Conservation (phyloP, 1,140 invertebrate genomes). For the Hypsibius dujardini region DNA sequence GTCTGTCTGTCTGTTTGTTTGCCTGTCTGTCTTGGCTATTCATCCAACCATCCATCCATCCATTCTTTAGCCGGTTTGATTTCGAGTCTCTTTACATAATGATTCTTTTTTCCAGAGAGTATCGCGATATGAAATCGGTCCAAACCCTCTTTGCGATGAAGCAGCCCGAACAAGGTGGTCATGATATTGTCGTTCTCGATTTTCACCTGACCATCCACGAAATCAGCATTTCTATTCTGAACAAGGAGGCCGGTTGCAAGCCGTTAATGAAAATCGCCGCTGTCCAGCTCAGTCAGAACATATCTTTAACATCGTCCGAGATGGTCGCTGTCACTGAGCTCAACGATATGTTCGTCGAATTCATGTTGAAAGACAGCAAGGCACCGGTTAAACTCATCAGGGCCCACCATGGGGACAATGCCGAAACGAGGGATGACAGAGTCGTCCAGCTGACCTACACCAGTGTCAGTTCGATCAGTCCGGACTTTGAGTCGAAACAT, state of each 20-base stretch:
- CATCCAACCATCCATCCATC: no score
- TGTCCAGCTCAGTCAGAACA: neutral
- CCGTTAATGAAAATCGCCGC: neutral
- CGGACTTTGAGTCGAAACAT: slow-evolving; percentile 12
- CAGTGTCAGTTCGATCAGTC: neutral
- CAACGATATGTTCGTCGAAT: slow-evolving; percentile 10
- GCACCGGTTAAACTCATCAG: neutral
- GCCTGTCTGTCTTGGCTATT: no score
- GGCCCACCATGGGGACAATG: neutral
- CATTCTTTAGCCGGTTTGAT: no score
- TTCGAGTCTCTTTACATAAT: no score
- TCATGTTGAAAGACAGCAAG: neutral
- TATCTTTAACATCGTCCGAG: neutral
- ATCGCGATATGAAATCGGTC: slow-evolving; percentile 13
- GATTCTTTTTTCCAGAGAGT: neutral
- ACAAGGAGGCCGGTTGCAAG: neutral
- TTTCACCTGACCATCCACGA: neutral
- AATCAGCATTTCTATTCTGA: slow-evolving; percentile 12
- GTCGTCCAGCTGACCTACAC: neutral
- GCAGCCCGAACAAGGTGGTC: neutral
- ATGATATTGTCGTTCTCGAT: neutral
- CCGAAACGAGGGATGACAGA: neutral
- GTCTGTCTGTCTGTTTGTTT: neutral
- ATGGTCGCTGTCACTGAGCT: neutral
- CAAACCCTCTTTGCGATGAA: slow-evolving; percentile 11